Evolutionary conservation across 2,797 vertebrate species (phyloP), one percentile per base, ranked within the genome.

Genomic region (Phylloscopus collybita): DNA sequence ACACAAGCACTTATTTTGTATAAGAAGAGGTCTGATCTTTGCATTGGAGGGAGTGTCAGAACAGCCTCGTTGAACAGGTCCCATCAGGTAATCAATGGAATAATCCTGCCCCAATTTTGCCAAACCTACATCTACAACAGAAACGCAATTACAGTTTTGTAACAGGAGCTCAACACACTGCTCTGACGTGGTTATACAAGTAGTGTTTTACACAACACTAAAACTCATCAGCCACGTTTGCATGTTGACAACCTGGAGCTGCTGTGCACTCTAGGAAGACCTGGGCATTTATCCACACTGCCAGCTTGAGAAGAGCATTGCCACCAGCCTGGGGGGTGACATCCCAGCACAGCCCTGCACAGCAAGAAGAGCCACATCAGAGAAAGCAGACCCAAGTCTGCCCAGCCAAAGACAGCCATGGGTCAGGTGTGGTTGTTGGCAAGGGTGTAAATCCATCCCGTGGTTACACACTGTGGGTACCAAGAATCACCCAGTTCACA

Each of bases 81-180:
- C 44, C 81, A 81, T 86, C 88, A 88, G 65, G 87, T 94, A 80
- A 94, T 89, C 84, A n/a, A 83, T 80, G 67, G 69, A 83, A 80
- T 72, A 80, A 93, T 56, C 90, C 85, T 86, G 90, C 79, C 82
- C 87, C 57, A 67, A 8, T 83, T 95, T 94, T 91, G 80, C 86
- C 80, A 80, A 90, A 80, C 70, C 65, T 60, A 61, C 49, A 60
- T 80, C 69, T 71, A 72, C 70, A 88, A 45, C 29, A 91, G 85
- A 62, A 92, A 79, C 0, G 17, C 45, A 92, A 84, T 81, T 84
- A 88, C 1, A 10, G 85, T 93, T 95, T 95, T 92, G 69, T 90
- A 93, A 93, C 72, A 88, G 57, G 49, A 88, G 60, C 88, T 90
- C 65, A 47, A 65, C 38, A 29, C 0, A 1, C 44, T 80, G 16